Evolutionary conservation across 2,113 vertebrate species (phyloP), one percentile per base, ranked within the genome.

Genomic region (Candoia aspera): DNA sequence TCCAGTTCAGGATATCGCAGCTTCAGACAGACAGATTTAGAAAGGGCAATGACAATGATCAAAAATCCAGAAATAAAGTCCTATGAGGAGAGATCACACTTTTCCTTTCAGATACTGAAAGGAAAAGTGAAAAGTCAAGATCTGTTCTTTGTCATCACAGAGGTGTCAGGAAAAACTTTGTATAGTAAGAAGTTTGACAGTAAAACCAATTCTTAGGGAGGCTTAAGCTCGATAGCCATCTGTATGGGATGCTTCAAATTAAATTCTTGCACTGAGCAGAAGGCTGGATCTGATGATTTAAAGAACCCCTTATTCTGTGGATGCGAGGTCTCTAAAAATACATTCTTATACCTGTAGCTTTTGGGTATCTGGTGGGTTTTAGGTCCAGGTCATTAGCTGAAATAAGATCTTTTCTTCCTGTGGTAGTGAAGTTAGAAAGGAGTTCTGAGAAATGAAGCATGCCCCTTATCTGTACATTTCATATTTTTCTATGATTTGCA

Each of bases 401-500:
- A 17, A 84, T 24, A 15, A 8, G 12, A 55, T 4, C 23, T 86
- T 29, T 85, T 12, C 33, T 29, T 91, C 37, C 19, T 49, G 13
- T 9, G 42, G 33, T 33, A 12, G 4, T 37, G 15, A 42, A 49
- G 24, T 42, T 21, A 6, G 46, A 88, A 83, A 21, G 2, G 15
- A 88, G 19, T 53, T 3, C 17, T 83, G 17, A 0, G 2, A 79
- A 49, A 59, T 59, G 17, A 68, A 88, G 59, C 19, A 33, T n/a
- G 6, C 8, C 49, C 79, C 0, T 6, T 33, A 6, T 42, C 26
- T 10, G 29, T 49, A 24, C 8, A 46, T 59, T 29, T 91, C 23
- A 87, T 0, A 0, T 9, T 13, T 92, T 94, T 87, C 59, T 2
- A 53, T 93, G 21, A 90, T n/a, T 95, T 90, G 21, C 96, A 99